Percentiles rank a stretch among this genome's conserved stretches.
These are phyloP conservation scores for Drosophila diplacantha DNA, from an alignment of 2,888 invertebrate genomes.

Conservation along the genomic window DNA sequence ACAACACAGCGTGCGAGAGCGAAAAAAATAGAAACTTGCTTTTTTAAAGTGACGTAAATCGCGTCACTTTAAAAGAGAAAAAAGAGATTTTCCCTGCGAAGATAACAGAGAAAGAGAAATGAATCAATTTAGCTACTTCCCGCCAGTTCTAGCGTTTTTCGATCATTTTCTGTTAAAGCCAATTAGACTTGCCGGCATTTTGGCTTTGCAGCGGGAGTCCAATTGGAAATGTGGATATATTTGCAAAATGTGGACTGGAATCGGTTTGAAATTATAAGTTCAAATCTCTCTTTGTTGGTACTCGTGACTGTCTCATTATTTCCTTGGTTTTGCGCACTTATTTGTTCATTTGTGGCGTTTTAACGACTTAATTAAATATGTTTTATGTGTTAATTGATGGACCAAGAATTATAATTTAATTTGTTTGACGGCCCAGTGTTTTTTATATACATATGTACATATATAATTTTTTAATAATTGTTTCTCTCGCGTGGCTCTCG, in stretches of 20 bases:
- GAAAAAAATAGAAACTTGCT: too few species aligned
- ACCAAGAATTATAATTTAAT: conserved; percentile 32
- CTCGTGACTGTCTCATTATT: not conserved
- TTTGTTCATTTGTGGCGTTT: not conserved
- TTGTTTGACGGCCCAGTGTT: conserved; percentile 39
- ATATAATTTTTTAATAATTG: not conserved
- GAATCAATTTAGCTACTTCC: too few species aligned
- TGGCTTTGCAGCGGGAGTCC: conserved; percentile 8
- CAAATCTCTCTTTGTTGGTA: not conserved
- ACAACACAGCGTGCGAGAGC: not conserved
- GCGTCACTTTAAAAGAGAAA: too few species aligned
- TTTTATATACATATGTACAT: not conserved
- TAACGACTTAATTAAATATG: conserved; percentile 7
- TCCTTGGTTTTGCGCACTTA: not conserved
- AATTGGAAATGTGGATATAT: conserved; percentile 13
- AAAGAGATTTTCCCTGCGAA: too few species aligned
- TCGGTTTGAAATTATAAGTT: not conserved
- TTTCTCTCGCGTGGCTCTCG: conserved; percentile 5
- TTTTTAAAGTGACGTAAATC: too few species aligned
- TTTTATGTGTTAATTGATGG: conserved; percentile 27
- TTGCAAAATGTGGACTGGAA: not conserved
- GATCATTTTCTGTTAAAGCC: conserved; percentile 23
- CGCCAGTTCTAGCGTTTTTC: too few species aligned
- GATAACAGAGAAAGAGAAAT: not conserved
- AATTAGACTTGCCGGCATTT: conserved; percentile 41